phyloP scores from a whole-genome alignment of 2,888 invertebrate genomes.

The Physocephala rufipes region DNA sequence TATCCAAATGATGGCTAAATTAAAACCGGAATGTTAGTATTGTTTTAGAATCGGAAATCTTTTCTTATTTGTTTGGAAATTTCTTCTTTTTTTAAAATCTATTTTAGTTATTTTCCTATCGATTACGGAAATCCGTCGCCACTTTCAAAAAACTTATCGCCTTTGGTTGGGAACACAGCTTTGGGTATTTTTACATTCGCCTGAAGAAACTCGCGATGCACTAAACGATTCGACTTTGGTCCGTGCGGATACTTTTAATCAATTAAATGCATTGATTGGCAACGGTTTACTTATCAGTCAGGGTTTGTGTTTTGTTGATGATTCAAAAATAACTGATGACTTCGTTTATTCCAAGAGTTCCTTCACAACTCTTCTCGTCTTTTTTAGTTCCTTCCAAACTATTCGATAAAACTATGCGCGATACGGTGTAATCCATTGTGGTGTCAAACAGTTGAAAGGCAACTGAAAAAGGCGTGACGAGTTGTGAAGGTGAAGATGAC shows the following conservation, averaged over 20 bases:
- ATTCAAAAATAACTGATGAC: too few relatives aligned
- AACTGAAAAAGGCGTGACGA: too few relatives aligned
- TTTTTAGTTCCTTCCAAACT: too few relatives aligned
- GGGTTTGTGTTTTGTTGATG: conserved; percentile 47
- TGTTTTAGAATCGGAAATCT: neutral
- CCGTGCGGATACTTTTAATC: conserved; percentile 57
- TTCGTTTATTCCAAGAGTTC: too few relatives aligned
- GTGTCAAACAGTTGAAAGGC: too few relatives aligned
- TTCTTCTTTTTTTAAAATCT: neutral
- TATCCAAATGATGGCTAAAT: conserved; percentile 58
- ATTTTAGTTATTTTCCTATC: conserved; percentile 56
- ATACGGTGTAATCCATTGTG: too few relatives aligned
- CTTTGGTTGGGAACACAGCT: conserved; percentile 61
- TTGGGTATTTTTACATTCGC: conserved; percentile 61
- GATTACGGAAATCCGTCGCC: conserved; percentile 53
- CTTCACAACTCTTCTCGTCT: too few relatives aligned
- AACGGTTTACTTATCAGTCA: conserved; percentile 61
- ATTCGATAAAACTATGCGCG: too few relatives aligned
- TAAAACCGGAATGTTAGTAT: conserved; percentile 60
- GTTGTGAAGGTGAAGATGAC: too few relatives aligned
- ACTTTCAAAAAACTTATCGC: conserved; percentile 56
- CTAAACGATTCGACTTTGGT: conserved; percentile 55
- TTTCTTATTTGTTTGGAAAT: neutral
- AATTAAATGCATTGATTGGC: conserved; percentile 58
- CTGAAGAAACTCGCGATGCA: conserved; percentile 59